Conservation (phyloP, 1,140 invertebrate species). For the Orchesella cincta region DNA sequence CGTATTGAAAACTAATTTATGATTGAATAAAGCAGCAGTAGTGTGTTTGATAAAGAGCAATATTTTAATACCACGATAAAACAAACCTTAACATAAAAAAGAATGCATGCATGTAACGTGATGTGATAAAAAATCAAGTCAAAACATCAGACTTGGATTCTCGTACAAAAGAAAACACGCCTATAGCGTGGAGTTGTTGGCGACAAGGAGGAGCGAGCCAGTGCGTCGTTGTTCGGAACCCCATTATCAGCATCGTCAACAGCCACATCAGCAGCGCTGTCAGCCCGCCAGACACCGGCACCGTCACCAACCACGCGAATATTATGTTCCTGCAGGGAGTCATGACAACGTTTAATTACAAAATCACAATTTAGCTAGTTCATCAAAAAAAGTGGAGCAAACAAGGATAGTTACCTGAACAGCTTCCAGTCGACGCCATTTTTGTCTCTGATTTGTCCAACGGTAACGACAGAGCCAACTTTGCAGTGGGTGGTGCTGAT, state of each 20-base stretch:
- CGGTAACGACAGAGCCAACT: slow-evolving; percentile 92
- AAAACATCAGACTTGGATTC: too few relatives aligned
- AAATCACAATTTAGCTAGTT: too few relatives aligned
- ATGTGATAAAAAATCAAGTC: background rate
- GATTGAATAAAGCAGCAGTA: background rate
- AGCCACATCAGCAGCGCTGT: slow-evolving; percentile 75
- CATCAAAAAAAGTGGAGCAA: background rate
- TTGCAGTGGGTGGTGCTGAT: slow-evolving; percentile 99
- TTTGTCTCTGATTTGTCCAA: slow-evolving; percentile 60
- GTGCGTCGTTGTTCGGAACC: background rate
- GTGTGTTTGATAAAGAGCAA: background rate
- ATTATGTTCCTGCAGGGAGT: slow-evolving; percentile 95
- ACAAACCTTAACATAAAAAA: background rate
- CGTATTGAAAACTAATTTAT: background rate
- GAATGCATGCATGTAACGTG: background rate
- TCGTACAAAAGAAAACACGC: background rate
- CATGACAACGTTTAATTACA: too few relatives aligned
- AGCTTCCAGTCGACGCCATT: slow-evolving; percentile 87
- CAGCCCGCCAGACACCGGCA: slow-evolving; percentile 83
- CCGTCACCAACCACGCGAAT: slow-evolving; percentile 93
- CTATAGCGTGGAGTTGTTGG: background rate
- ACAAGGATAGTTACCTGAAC: slow-evolving; percentile 70
- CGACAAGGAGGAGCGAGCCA: background rate
- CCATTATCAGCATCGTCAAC: slow-evolving; percentile 19
- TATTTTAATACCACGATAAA: background rate